Evolutionary conservation across 2,113 vertebrate genomes (phyloP).

Genomic region (Hyaena hyaena): DNA sequence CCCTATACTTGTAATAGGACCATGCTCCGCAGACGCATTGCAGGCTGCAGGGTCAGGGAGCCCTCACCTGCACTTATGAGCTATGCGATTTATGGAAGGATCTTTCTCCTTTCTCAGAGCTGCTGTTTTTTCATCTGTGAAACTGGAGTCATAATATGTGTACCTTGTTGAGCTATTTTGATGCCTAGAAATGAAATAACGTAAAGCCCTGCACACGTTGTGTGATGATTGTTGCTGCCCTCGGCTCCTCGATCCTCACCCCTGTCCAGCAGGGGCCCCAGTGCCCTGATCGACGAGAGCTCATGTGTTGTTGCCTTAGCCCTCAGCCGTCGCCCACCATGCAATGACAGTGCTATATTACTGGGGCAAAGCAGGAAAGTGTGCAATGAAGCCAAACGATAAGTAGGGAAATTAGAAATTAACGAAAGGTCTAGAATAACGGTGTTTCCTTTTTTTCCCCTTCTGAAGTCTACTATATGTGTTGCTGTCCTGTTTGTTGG

Average conservation of each 20-base stretch:
- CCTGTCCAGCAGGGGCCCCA: neutral
- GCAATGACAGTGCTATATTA: neutral
- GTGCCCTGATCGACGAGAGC: rapidly evolving
- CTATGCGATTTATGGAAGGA: neutral
- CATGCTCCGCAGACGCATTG: neutral
- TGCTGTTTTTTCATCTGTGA: neutral
- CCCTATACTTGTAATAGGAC: neutral
- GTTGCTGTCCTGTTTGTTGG: neutral
- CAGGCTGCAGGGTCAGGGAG: neutral
- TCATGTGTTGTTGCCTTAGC: neutral
- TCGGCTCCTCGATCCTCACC: neutral
- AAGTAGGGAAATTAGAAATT: neutral
- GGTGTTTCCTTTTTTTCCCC: neutral
- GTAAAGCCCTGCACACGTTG: neutral
- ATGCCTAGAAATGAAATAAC: neutral
- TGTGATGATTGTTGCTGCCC: neutral
- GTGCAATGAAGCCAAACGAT: neutral
- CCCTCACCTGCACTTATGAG: neutral
- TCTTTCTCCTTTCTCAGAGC: neutral
- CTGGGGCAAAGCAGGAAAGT: neutral
- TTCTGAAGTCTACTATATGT: neutral
- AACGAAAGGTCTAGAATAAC: neutral
- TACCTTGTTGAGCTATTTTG: neutral
- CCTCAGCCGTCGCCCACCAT: neutral
- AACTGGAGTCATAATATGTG: neutral